Evolutionary conservation across 2,888 invertebrate species (phyloP).

Genomic region (Agriotes lineatus): DNA sequence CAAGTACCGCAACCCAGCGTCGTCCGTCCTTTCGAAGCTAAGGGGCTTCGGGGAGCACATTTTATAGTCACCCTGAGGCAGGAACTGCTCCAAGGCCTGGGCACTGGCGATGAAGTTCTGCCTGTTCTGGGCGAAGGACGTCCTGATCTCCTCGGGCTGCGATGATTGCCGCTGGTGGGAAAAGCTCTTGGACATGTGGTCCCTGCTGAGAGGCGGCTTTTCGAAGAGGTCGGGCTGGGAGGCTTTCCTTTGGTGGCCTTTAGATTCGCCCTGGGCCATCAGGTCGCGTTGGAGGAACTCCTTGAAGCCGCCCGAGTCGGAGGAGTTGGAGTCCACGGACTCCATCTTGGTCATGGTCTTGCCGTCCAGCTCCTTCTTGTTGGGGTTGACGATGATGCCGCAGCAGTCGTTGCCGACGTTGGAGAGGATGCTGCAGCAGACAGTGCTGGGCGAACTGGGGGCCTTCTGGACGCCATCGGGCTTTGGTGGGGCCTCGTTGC

Average conservation of each 20-base stretch:
- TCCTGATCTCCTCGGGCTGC: conserved; percentile 56
- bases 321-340: conserved; percentile 65
- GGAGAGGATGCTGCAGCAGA: conserved; percentile 65
- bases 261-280: conserved; percentile 45
- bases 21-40: conserved; percentile 41
- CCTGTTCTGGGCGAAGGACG: conserved; percentile 53
- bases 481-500: conserved; percentile 51
- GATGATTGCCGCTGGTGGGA: conserved; percentile 61
- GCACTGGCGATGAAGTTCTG: conserved; percentile 60
- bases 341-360: conserved; percentile 63
- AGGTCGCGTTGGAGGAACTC: conserved; percentile 63
- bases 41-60: conserved; percentile 39
- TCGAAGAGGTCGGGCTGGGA: conserved; percentile 62
- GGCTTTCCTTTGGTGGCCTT: conserved; percentile 59
- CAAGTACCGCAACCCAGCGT: conserved; percentile 28
- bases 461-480: conserved; percentile 56
- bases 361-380: conserved; percentile 61
- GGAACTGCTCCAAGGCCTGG: conserved; percentile 63
- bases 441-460: conserved; percentile 65
- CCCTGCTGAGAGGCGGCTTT: conserved; percentile 48
- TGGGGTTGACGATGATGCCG: conserved; percentile 62
- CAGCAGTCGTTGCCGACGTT: conserved; percentile 66
- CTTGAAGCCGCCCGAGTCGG: conserved; percentile 67
- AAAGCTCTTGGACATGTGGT: conserved; percentile 52
- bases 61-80: conserved; percentile 62